These are phyloP conservation scores for Athene cunicularia DNA, from an alignment of 2,113 vertebrate genomes.

Conservation along the genomic window DNA sequence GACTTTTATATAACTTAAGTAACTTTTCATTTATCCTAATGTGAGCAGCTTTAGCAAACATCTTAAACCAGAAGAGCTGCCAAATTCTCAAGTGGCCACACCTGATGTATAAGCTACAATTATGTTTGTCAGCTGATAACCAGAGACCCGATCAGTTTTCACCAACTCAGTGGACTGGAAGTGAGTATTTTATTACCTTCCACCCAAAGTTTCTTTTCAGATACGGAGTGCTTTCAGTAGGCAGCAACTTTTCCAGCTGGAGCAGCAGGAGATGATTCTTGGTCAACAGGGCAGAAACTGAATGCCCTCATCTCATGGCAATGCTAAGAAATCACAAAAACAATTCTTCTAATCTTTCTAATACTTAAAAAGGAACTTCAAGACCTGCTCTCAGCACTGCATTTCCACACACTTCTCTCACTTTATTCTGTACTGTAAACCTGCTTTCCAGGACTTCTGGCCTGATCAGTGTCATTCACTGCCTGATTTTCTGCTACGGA, in stretches of 20 bases:
- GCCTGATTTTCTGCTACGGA: not conserved
- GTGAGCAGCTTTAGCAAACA: not conserved
- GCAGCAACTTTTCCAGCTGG: not conserved
- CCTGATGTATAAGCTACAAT: slow-evolving; percentile 38
- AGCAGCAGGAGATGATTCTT: slow-evolving; percentile 12
- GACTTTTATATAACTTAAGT: not conserved
- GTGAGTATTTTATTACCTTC: slow-evolving; percentile 31
- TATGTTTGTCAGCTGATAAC: slow-evolving; percentile 51
- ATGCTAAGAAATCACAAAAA: not conserved
- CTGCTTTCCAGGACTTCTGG: not conserved
- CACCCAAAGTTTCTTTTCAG: not conserved
- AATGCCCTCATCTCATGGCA: not conserved
- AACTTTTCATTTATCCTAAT: not conserved
- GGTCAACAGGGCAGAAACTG: not conserved
- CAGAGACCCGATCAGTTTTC: slow-evolving; percentile 9
- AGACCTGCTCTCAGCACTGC: not conserved
- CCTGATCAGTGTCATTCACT: not conserved
- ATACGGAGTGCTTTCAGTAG: not conserved
- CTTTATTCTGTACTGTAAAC: not conserved
- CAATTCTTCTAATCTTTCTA: not conserved
- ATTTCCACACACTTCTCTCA: not conserved
- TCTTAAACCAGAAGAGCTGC: not conserved
- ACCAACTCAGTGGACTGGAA: slow-evolving; percentile 1
- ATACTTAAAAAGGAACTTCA: not conserved
- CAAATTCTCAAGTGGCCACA: slow-evolving; percentile 18